These are phyloP conservation scores for Melieria omissa DNA, from an alignment of 2,888 invertebrate species.

Conservation along the genomic window DNA sequence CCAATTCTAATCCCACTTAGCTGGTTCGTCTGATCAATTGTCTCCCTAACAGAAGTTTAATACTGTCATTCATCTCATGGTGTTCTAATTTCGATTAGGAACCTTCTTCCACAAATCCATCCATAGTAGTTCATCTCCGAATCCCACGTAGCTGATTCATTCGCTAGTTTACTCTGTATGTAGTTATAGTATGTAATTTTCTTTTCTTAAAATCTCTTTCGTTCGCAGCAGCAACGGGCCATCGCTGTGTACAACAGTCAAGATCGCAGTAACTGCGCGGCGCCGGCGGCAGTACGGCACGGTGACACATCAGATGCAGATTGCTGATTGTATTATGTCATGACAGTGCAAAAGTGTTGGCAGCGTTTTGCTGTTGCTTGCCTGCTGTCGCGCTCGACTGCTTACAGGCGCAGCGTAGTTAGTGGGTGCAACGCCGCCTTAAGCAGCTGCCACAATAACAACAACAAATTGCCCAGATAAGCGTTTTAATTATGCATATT, in stretches of 20 bases:
- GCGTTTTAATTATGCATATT: constrained; percentile 60
- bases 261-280: background rate
- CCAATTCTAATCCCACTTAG: too few relatives aligned
- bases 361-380: background rate
- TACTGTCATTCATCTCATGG: too few relatives aligned
- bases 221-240: background rate
- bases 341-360: constrained; percentile 1
- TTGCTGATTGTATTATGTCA: background rate
- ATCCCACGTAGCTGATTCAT: too few relatives aligned
- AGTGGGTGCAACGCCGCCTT: background rate
- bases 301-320: constrained; percentile 2
- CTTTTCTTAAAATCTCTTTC: too few relatives aligned
- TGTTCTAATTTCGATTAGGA: too few relatives aligned
- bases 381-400: background rate
- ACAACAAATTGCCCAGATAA: constrained; percentile 54
- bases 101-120: too few relatives aligned
- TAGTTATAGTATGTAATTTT: too few relatives aligned
- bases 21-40: too few relatives aligned
- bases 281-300: background rate
- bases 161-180: too few relatives aligned
- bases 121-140: too few relatives aligned
- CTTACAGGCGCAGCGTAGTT: background rate
- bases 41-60: too few relatives aligned
- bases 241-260: background rate
- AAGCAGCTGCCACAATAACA: constrained; percentile 13